Percentiles rank a stretch among this genome's conserved stretches.
phyloP scores from a whole-genome alignment of 2,888 invertebrate genomes.

The Stramonita haemastoma region DNA sequence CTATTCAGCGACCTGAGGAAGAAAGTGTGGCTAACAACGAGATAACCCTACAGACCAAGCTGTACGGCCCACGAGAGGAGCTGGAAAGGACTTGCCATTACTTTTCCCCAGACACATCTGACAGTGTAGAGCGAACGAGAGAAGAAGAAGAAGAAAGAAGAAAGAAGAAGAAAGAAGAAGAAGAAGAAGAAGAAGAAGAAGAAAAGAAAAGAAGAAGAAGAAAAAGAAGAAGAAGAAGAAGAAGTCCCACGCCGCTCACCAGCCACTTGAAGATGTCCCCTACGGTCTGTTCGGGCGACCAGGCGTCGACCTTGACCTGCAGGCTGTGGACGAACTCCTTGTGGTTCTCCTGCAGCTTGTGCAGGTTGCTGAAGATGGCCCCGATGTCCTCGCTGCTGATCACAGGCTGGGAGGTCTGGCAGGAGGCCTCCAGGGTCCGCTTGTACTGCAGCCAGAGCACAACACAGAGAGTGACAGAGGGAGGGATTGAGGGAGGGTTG shows the following conservation, averaged over 20 bases:
- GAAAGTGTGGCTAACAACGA: no score
- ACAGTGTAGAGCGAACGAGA: no score
- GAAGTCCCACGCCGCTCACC: no score
- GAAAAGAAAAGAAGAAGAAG: neutral
- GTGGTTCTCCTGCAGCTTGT: constrained; percentile 87
- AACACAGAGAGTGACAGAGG: neutral
- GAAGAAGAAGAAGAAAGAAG: no score
- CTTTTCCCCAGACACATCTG: no score
- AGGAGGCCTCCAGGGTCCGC: constrained; percentile 92
- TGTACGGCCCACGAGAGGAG: no score
- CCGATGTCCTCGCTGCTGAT: constrained; percentile 92
- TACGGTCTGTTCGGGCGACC: constrained; percentile 81
- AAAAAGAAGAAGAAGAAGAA: no score
- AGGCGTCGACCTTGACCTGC: constrained; percentile 67
- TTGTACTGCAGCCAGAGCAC: constrained; percentile 84
- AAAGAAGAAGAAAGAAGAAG: no score
- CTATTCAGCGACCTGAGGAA: no score
- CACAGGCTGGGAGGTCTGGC: constrained; percentile 92
- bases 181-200: neutral
- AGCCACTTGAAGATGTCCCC: constrained; percentile 91
- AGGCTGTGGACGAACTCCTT: constrained; percentile 89
- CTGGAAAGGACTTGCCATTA: no score
- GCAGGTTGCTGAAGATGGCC: constrained; percentile 93
- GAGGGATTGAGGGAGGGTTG: neutral
- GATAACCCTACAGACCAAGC: no score